phyloP scores from a whole-genome alignment of 1,140 invertebrate genomes.

The Bactericera cockerelli region DNA sequence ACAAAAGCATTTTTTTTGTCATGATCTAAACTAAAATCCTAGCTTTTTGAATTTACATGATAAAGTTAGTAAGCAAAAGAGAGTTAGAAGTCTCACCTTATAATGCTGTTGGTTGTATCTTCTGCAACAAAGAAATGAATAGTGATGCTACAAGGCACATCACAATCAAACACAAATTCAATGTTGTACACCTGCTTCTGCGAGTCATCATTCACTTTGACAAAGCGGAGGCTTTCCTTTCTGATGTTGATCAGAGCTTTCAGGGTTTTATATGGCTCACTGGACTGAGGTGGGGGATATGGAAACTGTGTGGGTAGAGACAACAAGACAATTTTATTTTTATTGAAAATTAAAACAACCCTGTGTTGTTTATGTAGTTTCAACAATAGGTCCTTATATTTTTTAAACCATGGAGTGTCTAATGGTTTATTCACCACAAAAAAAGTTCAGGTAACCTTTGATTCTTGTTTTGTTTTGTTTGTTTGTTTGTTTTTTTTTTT shows the following conservation, averaged over 20 bases:
- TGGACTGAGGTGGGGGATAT: conserved; percentile 87
- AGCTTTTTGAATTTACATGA: too few species aligned
- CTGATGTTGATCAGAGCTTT: conserved; percentile 92
- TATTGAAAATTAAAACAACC: not conserved
- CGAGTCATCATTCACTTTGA: conserved; percentile 33
- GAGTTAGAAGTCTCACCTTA: too few species aligned
- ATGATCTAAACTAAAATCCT: too few species aligned
- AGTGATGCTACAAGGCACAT: conserved; percentile 83
- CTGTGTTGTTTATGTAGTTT: not conserved
- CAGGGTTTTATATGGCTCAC: conserved; percentile 90
- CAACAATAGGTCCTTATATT: too few species aligned
- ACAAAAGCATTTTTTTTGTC: too few species aligned
- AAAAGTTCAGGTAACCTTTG: too few species aligned
- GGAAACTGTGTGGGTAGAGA: conserved; percentile 61
- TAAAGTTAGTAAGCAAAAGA: too few species aligned
- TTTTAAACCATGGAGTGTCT: too few species aligned
- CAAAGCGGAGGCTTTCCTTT: conserved; percentile 87
- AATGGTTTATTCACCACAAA: too few species aligned
- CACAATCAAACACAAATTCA: conserved; percentile 94
- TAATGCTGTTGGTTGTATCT: too few species aligned
- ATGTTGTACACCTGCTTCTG: conserved; percentile 62
- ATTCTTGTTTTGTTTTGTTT: too few species aligned
- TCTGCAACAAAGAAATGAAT: conserved; percentile 92
- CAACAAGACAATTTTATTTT: not conserved
- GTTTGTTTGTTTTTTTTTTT: too few species aligned